Evolutionary conservation across 2,113 vertebrate species (phyloP), one percentile per base, ranked within the genome.

Genomic region (Aphelocoma coerulescens): DNA sequence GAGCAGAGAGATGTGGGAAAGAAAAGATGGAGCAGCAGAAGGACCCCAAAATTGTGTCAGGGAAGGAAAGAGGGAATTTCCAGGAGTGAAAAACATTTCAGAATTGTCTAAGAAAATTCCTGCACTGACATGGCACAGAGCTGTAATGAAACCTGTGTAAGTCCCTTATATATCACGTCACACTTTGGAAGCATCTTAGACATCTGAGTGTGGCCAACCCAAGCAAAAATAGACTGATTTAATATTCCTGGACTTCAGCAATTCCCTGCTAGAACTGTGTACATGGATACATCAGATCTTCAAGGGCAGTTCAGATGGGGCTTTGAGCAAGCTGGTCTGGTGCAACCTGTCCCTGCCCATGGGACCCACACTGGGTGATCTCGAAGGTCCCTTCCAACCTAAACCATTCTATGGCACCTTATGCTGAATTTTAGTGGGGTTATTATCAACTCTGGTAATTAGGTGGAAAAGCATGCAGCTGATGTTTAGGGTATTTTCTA

Each of bases 161-260:
- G 4, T 49, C 30, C n/a, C 37, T 13, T 13, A 9, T 16, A 11
- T 17, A 17, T 32, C 28, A 14, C 2, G 3, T 76, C 43, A 71
- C 5, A 1, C 6, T 83, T 68, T 35, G 54, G 78, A 37, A 79
- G 17, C n/a, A 16, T 62, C 39, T 79, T 39, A n/a, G 71, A 21
- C 5, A 1, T 0, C 1, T 39, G 30, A 59, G 7, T 7, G 2
- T 8, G 44, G 13, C 19, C 65, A 67, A 10, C 3, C 17, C 19
- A n/a, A 46, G n/a, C 20, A 37, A 28, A 57, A 46, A 11, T 1
- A 52, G 11, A 8, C 10, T 39, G 51, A 11, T 18, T 24, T 12
- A 61, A 61, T 24, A 26, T 30, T 67, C 58, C 43, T 88, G 35
- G 48, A 13, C 4, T 62, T 37, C 46, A n/a, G 2, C 16, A 37